phyloP scores from a whole-genome alignment of 2,797 vertebrate genomes.

The Sciaenops ocellatus region DNA sequence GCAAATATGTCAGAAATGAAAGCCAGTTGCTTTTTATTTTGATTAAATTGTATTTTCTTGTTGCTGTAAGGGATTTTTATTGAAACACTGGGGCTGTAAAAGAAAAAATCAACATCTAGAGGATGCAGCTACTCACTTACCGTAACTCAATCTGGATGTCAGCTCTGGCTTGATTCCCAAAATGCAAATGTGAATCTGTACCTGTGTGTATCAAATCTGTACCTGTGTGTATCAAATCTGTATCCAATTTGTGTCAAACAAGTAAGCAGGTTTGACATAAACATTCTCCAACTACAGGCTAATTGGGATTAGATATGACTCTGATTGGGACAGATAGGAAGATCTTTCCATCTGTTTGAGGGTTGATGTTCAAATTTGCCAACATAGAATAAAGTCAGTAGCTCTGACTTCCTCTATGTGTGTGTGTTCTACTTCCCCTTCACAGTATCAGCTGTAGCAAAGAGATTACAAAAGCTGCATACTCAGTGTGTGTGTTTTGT shows the following conservation, averaged over 20 bases:
- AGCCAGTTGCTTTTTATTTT: background rate
- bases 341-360: background rate
- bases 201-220: constrained; percentile 11
- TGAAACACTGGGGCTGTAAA: background rate
- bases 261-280: background rate
- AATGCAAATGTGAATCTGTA: constrained; percentile 39
- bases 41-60: background rate
- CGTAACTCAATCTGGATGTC: constrained; percentile 13
- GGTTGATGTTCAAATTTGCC: constrained; percentile 11
- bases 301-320: background rate
- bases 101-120: background rate
- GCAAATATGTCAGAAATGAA: constrained; percentile 4
- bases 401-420: constrained; percentile 39
- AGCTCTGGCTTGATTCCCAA: constrained; percentile 31
- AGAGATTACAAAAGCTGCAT: constrained; percentile 33
- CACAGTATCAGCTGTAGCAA: constrained; percentile 22
- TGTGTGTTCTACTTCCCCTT: constrained; percentile 46
- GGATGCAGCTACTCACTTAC: constrained; percentile 18
- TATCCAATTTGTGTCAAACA: constrained; percentile 22
- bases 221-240: background rate
- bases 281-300: background rate
- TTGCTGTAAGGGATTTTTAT: background rate
- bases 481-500: background rate
- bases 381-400: background rate
- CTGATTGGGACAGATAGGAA: background rate